Percentiles rank a stretch among this genome's conserved stretches.
Evolutionary conservation across 2,888 invertebrate species (phyloP).

Genomic region (Philopedon plagiatum): DNA sequence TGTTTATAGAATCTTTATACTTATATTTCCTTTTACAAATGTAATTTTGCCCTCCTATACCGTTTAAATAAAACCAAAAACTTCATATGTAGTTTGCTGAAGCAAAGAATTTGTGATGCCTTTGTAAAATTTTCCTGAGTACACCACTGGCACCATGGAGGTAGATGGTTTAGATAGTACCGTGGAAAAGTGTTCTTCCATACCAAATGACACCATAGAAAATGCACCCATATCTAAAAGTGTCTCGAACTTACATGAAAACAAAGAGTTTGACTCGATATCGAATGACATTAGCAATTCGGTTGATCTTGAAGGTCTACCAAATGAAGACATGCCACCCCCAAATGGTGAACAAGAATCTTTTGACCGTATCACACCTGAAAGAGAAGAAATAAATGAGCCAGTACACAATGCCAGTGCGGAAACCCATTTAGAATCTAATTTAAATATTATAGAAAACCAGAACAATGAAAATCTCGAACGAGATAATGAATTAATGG

Average conservation of each 20-base stretch:
- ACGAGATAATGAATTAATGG: conserved; percentile 48
- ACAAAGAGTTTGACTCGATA: conserved; percentile 28
- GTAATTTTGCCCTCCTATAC: conserved; percentile 3
- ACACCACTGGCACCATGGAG: conserved; percentile 48
- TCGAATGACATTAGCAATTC: conserved; percentile 31
- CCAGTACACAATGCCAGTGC: conserved; percentile 36
- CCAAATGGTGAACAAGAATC: conserved; percentile 40
- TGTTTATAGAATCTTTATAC: conserved; percentile 8
- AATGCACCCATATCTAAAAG: conserved; percentile 28
- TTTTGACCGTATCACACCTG: conserved; percentile 24
- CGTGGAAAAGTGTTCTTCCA: conserved; percentile 34
- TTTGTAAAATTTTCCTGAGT: conserved; percentile 43
- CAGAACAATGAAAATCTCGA: conserved; percentile 52
- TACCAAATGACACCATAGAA: conserved; percentile 33
- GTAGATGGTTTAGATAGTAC: conserved; percentile 42
- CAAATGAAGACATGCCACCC: conserved; percentile 17
- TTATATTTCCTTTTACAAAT: conserved; percentile 13
- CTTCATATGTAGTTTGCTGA: conserved; percentile 24
- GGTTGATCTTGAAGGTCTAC: conserved; percentile 23
- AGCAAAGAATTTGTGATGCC: conserved; percentile 25
- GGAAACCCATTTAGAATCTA: conserved; percentile 46
- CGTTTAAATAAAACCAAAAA: not conserved
- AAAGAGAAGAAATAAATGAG: conserved; percentile 21
- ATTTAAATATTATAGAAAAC: conserved; percentile 50
- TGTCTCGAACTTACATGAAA: conserved; percentile 26